Conservation (phyloP, 2,113 vertebrate genomes). For the Sula dactylatra region DNA sequence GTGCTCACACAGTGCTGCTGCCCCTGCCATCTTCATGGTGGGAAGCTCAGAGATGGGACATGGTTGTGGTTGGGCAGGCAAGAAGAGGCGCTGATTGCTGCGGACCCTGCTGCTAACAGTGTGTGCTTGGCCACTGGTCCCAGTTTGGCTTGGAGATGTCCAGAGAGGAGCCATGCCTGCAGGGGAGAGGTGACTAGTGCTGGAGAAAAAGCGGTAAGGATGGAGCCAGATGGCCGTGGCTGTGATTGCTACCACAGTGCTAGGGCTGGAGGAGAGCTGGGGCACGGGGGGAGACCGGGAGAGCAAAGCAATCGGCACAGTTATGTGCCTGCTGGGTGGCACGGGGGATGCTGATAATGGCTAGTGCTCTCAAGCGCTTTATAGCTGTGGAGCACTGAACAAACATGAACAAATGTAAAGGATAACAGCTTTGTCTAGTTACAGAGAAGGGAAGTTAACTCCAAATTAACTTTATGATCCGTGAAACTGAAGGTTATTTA, state of each 20-base stretch:
- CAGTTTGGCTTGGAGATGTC: background rate
- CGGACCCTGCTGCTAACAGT: background rate
- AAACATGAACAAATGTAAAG: conserved; percentile 29
- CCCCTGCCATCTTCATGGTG: accelerated
- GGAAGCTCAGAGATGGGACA: background rate
- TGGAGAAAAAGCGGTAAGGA: background rate
- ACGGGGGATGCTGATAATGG: background rate
- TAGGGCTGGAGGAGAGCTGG: background rate
- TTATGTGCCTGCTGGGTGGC: background rate
- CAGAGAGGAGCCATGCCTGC: background rate
- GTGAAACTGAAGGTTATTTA: conserved; percentile 68
- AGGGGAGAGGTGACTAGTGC: background rate
- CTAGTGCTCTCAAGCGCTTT: background rate
- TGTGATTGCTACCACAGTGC: background rate
- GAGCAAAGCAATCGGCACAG: background rate
- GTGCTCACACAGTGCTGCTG: accelerated
- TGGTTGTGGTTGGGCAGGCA: background rate
- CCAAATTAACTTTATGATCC: conserved; percentile 67
- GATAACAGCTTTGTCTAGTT: conserved; percentile 28
- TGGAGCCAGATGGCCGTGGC: background rate
- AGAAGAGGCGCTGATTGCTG: background rate
- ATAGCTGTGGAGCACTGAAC: background rate
- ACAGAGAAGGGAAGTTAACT: conserved; percentile 37
- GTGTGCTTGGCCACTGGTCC: accelerated
- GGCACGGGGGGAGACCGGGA: accelerated